A percentile compares a stretch with the other conserved stretches of the same genome.
Evolutionary conservation across 2,113 vertebrate species (phyloP).

Genomic region (Chloropsis hardwickii): DNA sequence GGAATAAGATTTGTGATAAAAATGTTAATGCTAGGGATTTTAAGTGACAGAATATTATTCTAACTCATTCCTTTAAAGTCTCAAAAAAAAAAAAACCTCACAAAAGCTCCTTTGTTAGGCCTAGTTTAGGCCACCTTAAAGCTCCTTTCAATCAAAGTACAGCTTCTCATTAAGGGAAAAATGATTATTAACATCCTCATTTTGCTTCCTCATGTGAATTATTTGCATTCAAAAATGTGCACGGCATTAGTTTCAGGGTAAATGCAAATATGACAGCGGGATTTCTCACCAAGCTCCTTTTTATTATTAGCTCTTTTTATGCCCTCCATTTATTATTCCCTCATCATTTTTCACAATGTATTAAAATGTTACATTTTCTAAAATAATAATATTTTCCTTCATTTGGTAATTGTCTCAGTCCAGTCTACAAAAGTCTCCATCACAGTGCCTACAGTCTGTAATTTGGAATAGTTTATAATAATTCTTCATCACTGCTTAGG

Average conservation of each 20-base stretch:
- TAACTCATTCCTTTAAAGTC: slow-evolving; percentile 58
- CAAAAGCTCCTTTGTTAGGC: slow-evolving; percentile 68
- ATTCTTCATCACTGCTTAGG: slow-evolving; percentile 51
- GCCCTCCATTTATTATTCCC: slow-evolving; percentile 77
- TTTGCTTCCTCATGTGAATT: slow-evolving; percentile 82
- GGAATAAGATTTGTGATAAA: slow-evolving; percentile 66
- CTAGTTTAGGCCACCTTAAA: slow-evolving; percentile 73
- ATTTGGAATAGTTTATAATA: slow-evolving; percentile 71
- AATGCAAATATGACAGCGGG: slow-evolving; percentile 83
- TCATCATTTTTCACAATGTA: slow-evolving; percentile 79
- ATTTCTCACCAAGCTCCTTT: slow-evolving; percentile 77
- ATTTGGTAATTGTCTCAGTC: slow-evolving; percentile 73
- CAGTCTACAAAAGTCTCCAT: slow-evolving; percentile 58
- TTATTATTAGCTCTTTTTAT: slow-evolving; percentile 82
- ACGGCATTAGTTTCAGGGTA: slow-evolving; percentile 80
- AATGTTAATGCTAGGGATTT: slow-evolving; percentile 62
- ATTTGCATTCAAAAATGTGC: slow-evolving; percentile 82
- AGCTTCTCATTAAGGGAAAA: slow-evolving; percentile 80
- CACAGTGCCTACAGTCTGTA: slow-evolving; percentile 37
- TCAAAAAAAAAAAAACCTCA: background rate
- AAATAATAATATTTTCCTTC: slow-evolving; percentile 82
- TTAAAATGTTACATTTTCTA: slow-evolving; percentile 79
- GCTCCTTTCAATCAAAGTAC: slow-evolving; percentile 75
- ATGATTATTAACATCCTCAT: slow-evolving; percentile 81
- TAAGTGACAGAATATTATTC: slow-evolving; percentile 62